Conservation (phyloP, 2,888 invertebrate genomes). For the Diaphora mendica region DNA sequence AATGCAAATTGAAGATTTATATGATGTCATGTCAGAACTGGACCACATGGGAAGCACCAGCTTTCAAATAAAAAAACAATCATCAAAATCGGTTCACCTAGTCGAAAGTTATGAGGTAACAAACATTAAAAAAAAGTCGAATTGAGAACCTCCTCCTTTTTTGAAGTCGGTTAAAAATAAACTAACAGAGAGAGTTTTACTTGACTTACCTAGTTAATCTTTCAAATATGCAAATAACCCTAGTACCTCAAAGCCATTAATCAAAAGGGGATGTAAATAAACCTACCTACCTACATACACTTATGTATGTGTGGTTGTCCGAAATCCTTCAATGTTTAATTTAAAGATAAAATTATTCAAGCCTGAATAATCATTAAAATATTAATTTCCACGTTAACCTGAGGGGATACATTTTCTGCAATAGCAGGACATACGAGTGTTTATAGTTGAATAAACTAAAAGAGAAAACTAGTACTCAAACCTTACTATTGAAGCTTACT, state of each 20-base stretch:
- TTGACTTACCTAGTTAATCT: background rate
- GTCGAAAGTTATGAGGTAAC: too few species aligned
- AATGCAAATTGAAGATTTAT: too few species aligned
- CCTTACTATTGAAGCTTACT: background rate
- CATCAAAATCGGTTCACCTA: too few species aligned
- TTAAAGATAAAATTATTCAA: constrained; percentile 29
- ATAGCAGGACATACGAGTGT: background rate
- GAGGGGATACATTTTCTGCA: constrained; percentile 27
- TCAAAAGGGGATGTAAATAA: background rate
- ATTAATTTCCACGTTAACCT: constrained; percentile 27
- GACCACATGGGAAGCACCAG: too few species aligned
- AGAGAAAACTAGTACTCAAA: background rate
- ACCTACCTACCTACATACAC: background rate
- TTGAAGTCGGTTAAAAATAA: too few species aligned
- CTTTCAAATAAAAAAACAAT: too few species aligned
- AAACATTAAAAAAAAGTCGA: too few species aligned
- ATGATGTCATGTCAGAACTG: too few species aligned
- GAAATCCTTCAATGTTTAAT: constrained; percentile 18
- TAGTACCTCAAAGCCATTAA: background rate
- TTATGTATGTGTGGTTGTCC: constrained; percentile 6
- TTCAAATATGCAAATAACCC: background rate
- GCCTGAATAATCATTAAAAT: constrained; percentile 33
- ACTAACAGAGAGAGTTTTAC: background rate
- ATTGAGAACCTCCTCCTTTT: too few species aligned
- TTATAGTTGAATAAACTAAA: constrained; percentile 27